A percentile compares a stretch with the other conserved stretches of the same genome.
phyloP scores from a whole-genome alignment of 2,888 invertebrate genomes.

The Peribatodes rhomboidaria region DNA sequence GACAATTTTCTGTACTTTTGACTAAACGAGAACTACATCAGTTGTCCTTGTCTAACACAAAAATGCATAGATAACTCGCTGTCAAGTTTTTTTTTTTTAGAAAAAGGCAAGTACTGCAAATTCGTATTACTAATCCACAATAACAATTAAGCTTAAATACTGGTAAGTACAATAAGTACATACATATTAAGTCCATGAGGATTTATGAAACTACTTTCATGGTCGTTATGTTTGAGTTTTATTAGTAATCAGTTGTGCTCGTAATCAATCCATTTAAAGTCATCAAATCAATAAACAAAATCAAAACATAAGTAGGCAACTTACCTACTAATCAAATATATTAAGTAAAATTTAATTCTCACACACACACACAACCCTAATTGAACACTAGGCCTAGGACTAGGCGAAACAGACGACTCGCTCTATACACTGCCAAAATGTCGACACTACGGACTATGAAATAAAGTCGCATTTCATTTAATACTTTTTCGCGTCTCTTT shows the following conservation, averaged over 20 bases:
- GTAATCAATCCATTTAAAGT: neutral
- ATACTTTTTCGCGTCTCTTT: neutral
- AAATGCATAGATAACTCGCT: no score
- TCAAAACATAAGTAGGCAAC: conserved; percentile 6
- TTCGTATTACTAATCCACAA: no score
- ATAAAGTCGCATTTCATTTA: conserved; percentile 2
- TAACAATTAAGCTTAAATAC: no score
- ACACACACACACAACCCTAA: conserved; percentile 34
- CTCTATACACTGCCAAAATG: neutral
- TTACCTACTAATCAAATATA: conserved; percentile 4
- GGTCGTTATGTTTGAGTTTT: conserved; percentile 2
- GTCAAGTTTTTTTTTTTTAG: no score
- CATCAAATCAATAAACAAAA: neutral
- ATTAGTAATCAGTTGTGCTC: neutral
- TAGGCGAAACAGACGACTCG: neutral
- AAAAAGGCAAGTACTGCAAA: no score
- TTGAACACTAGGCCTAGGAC: neutral
- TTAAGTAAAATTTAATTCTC: conserved; percentile 29
- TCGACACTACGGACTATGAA: neutral
- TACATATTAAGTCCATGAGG: no score
- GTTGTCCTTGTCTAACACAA: no score
- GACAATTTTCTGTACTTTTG: no score
- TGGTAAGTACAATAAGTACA: no score
- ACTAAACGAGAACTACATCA: no score
- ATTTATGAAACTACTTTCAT: conserved; percentile 4